Evolutionary conservation across 2,888 invertebrate species (phyloP), one percentile per base, ranked within the genome.

Genomic region (Calameuta pallipes): DNA sequence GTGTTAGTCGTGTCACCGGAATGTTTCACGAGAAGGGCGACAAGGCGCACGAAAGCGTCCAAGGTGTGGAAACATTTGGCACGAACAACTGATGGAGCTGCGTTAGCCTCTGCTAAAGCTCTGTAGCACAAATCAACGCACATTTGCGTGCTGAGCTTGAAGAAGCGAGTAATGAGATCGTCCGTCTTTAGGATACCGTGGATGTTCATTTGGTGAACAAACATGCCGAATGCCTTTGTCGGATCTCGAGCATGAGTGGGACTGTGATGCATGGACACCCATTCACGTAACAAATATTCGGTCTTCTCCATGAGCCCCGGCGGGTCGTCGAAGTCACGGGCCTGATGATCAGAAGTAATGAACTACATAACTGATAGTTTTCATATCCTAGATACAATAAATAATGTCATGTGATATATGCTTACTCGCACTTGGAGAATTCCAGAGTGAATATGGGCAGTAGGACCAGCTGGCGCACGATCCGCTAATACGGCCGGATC

Each of bases 171-270:
- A 82, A 99, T 98, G 88, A 98, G 94, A 89, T 99, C 99, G 90
- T 99, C 99, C 0, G 98, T 98, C 92, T 99, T 99, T 76, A 99
- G 93, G 80, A 99, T 98, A 6, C 99, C 98, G 86, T 97, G 97
- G 87, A 97, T 94, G 91, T 98, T 98, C 98, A 99, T 98, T 92
- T 98, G 97, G 88, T 97, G 97, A 4, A 99, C 98, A 92, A 99
- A 99, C 84, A 97, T 93, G 82, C 97, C 96, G 92, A 99, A 98
- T 70, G 98, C 97, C 92, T 98, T 98, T 0, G 96, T 95, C 0
- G 97, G 95, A 89, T 97, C 97, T 71, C 97, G 95, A 76, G 96
- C 96, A 3, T 95, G 95, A 30, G 95, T 94, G 6, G 96, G 96
- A 31, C 95, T 95, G 88, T 98, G 96, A 86, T 97, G 97, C 88